phyloP scores from a whole-genome alignment of 2,888 invertebrate species.

The Tinea pellionella region DNA sequence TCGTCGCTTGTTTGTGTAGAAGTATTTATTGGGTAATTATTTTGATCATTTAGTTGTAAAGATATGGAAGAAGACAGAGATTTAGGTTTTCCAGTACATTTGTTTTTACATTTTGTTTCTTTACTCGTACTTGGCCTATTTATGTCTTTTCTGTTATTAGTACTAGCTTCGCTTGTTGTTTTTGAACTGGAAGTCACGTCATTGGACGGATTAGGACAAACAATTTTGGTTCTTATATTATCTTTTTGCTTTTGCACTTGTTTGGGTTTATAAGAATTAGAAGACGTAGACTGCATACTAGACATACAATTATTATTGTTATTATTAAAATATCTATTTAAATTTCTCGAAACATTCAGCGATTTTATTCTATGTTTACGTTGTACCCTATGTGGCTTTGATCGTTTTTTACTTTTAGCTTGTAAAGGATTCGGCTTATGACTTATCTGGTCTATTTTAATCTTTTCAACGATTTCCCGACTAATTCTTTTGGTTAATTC shows the following conservation, averaged over 20 bases:
- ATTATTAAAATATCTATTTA: slow-evolving; percentile 24
- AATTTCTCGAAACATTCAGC: slow-evolving; percentile 46
- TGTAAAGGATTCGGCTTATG: slow-evolving; percentile 16
- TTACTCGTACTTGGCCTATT: background rate
- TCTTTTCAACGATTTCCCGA: slow-evolving; percentile 32
- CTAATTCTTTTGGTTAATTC: slow-evolving; percentile 43
- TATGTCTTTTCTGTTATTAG: background rate
- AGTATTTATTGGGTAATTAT: slow-evolving; percentile 25
- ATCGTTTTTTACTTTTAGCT: slow-evolving; percentile 12
- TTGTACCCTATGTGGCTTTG: slow-evolving; percentile 12
- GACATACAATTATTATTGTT: slow-evolving; percentile 20
- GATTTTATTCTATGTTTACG: slow-evolving; percentile 49
- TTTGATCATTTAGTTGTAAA: background rate
- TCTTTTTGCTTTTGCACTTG: too few relatives aligned
- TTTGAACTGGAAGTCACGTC: background rate
- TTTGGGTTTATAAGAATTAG: slow-evolving; percentile 26
- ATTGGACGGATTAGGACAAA: too few relatives aligned
- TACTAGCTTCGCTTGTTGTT: background rate
- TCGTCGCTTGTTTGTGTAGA: slow-evolving; percentile 43
- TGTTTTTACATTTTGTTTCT: background rate
- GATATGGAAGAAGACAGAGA: background rate
- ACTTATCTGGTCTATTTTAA: slow-evolving; percentile 17
- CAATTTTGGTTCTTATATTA: too few relatives aligned
- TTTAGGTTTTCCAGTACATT: background rate
- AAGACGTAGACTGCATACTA: slow-evolving; percentile 16